A percentile compares a stretch with the other conserved stretches of the same genome.
phyloP scores from a whole-genome alignment of 2,797 vertebrate species.

The Distichodus sexfasciatus region DNA sequence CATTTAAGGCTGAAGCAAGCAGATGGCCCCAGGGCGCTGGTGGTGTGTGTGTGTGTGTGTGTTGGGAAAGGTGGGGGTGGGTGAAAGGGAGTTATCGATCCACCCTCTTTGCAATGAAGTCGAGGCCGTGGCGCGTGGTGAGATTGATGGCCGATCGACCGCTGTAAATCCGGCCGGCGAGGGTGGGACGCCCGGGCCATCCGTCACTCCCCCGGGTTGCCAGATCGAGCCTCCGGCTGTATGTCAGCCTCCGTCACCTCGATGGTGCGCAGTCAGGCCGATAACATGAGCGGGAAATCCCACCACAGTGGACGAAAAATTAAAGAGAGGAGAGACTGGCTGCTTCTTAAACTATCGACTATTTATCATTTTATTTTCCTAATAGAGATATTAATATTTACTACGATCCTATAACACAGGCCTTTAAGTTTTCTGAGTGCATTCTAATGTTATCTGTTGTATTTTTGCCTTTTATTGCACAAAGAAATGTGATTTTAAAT shows the following conservation, averaged over 20 bases:
- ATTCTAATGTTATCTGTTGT: no score
- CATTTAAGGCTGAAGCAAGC: slow-evolving; percentile 28
- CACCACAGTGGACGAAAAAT: slow-evolving; percentile 23
- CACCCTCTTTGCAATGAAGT: slow-evolving; percentile 31
- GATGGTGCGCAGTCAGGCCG: no score
- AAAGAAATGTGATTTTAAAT: no score
- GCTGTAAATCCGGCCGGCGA: slow-evolving; percentile 63
- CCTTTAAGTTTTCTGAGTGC: no score
- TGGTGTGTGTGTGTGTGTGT: neutral
- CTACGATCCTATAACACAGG: no score
- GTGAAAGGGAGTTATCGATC: slow-evolving; percentile 26
- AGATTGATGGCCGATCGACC: slow-evolving; percentile 71
- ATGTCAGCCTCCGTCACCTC: slow-evolving; percentile 6
- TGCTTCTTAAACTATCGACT: no score
- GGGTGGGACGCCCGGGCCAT: slow-evolving; percentile 3
- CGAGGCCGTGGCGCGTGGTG: slow-evolving; percentile 50
- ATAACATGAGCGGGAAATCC: no score
- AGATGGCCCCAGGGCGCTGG: no score
- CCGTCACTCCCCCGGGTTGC: slow-evolving; percentile 33
- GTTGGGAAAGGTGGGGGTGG: neutral
- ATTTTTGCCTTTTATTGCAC: no score
- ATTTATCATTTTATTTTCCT: no score
- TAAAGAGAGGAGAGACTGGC: no score
- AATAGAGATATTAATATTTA: no score
- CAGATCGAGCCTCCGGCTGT: slow-evolving; percentile 30